Evolutionary conservation across 2,113 vertebrate genomes (phyloP), one percentile per base, ranked within the genome.

Genomic region (Drymodes brunneopygia): DNA sequence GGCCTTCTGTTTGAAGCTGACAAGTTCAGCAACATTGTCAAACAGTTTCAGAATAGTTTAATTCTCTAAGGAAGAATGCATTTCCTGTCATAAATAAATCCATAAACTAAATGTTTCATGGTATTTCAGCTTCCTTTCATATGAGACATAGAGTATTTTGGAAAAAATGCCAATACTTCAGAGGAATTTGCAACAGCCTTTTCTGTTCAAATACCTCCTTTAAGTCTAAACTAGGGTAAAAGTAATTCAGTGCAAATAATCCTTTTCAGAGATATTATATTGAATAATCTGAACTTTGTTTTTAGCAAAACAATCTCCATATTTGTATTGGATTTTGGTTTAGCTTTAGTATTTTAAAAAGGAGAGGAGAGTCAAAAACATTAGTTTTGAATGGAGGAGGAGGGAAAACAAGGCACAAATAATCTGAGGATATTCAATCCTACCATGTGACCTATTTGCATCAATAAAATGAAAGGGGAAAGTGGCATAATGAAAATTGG

Each of bases 61-160:
- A 54, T 94, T 94, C 86, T 94, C 82, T 79, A 36, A 89, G 81
- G 62, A 96, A 92, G 60, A 94, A 96, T 94, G 94, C 38, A 65
- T 93, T 95, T 92, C 78, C 75, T 92, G 86, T 88, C 75, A 88
- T 95, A 97, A 96, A 95, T 92, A 93, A 95, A 92, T 88, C 81
- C 56, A 74, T 87, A 86, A 90, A 88, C 61, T 83, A 75, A 86
- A 83, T 78, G 38, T 79, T 96, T 92, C 45, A 35, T 86, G 60
- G 64, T 66, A 57, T 88, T 95, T 93, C 50, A 75, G 27, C 93
- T 97, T 95, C 83, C 78, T 95, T 92, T 97, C 31, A 22, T 74
- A 58, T 80, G 69, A 95, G 27, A 86, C 56, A 73, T 28, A 35
- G 13, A 64, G 23, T 77, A 64, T 79, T 92, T 78, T 79, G 54